Evolutionary conservation across 1,140 invertebrate genomes (phyloP).

Genomic region (Aphidius gifuensis): DNA sequence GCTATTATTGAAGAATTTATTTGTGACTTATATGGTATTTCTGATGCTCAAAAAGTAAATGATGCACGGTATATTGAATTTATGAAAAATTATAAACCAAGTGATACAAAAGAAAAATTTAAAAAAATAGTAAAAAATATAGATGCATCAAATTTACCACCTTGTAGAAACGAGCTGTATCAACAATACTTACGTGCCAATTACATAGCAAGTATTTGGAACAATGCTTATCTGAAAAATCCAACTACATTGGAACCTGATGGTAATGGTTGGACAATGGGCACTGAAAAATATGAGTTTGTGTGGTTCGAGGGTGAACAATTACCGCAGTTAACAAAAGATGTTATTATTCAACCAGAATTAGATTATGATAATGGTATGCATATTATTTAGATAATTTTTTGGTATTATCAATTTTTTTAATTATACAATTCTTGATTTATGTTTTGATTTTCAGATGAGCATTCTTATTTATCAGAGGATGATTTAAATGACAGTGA

Average conservation of each 20-base stretch:
- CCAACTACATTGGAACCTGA: constrained; percentile 5
- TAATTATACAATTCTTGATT: too few species aligned
- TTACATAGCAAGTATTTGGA: constrained; percentile 22
- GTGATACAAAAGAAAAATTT: constrained; percentile 10
- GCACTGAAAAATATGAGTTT: constrained; percentile 13
- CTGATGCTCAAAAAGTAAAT: constrained; percentile 8
- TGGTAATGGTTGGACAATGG: constrained; percentile 14
- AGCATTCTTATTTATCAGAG: too few species aligned
- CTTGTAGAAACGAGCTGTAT: constrained; percentile 19
- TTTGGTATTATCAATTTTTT: too few species aligned
- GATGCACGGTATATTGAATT: constrained; percentile 12
- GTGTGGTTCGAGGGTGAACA: constrained; percentile 19
- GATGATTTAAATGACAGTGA: too few species aligned
- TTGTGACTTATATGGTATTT: constrained; percentile 21
- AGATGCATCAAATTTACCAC: constrained; percentile 23
- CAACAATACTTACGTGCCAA: constrained; percentile 21
- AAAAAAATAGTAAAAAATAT: constrained; percentile 26
- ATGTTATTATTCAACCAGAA: not conserved
- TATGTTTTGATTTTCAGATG: too few species aligned
- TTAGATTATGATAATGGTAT: too few species aligned
- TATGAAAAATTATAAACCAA: constrained; percentile 9
- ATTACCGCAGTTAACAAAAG: not conserved
- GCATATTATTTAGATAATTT: too few species aligned
- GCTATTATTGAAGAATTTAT: constrained; percentile 19
- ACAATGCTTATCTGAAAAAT: constrained; percentile 12